Conservation (phyloP, 2,797 vertebrate genomes). For the Pseudopleuronectes americanus region DNA sequence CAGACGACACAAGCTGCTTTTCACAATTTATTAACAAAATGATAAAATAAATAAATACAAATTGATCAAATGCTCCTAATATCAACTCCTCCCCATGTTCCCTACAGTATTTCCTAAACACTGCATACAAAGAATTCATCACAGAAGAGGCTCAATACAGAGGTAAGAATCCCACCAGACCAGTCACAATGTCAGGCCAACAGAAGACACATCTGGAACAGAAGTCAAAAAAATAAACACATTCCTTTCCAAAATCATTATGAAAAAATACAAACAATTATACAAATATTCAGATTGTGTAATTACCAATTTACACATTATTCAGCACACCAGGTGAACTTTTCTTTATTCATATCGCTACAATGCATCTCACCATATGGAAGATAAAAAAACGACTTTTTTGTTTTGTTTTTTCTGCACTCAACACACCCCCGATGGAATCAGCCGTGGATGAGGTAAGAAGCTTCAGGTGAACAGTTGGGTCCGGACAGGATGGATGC, state of each 20-base stretch:
- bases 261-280: constrained; percentile 91
- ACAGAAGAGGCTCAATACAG: constrained; percentile 93
- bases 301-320: constrained; percentile 89
- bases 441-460: constrained; percentile 83
- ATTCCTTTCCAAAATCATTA: constrained; percentile 89
- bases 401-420: constrained; percentile 78
- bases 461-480: constrained; percentile 75
- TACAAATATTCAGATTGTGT: constrained; percentile 89
- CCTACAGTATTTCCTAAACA: constrained; percentile 97
- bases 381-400: constrained; percentile 80
- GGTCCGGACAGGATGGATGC: constrained; percentile 68
- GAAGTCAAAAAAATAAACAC: constrained; percentile 90
- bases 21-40: constrained; percentile 99
- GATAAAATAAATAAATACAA: constrained; percentile 99
- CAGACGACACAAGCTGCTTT: constrained; percentile 73
- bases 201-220: constrained; percentile 87
- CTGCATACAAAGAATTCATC: constrained; percentile 98
- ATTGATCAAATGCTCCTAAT: constrained; percentile 99
- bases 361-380: constrained; percentile 86
- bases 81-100: constrained; percentile 90
- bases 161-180: constrained; percentile 92
- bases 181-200: constrained; percentile 91
- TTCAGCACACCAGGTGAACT: constrained; percentile 86
- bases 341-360: constrained; percentile 85
- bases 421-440: constrained; percentile 78